Percentiles rank a stretch among this genome's conserved stretches.
Conservation (phyloP, 2,797 vertebrate species). For the Margarornis squamiger region DNA sequence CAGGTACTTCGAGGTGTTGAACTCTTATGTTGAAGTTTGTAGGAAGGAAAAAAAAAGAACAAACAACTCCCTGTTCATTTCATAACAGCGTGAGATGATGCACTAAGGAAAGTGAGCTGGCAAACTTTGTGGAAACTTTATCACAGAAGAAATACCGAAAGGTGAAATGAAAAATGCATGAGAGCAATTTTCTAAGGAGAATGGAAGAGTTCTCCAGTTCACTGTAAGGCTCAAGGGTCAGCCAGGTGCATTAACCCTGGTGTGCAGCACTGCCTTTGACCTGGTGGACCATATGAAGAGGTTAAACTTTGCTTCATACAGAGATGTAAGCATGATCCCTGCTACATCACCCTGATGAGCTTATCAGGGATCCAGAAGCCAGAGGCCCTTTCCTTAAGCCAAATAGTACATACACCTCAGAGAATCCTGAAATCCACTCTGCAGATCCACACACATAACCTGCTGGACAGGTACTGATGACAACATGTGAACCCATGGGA, state of each 20-base stretch:
- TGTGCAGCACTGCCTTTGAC: not conserved
- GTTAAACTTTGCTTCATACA: not conserved
- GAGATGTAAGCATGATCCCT: not conserved
- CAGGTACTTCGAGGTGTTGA: not conserved
- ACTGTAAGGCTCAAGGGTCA: not conserved
- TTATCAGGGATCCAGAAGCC: not conserved
- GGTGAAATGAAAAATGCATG: slow-evolving; percentile 75
- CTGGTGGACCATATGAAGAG: not conserved
- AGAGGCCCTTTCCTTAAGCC: not conserved
- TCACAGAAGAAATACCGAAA: slow-evolving; percentile 49
- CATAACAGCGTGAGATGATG: not conserved
- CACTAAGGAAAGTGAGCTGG: slow-evolving; percentile 45
- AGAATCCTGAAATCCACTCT: not conserved
- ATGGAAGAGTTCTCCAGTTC: not conserved
- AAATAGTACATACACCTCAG: fast-evolving
- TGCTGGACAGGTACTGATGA: not conserved
- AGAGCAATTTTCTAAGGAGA: slow-evolving; percentile 49
- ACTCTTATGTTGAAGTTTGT: not conserved
- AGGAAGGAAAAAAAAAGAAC: not conserved
- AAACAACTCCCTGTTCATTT: not conserved
- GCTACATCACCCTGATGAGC: not conserved
- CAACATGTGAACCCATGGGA: not conserved
- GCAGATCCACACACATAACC: not conserved
- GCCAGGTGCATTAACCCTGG: not conserved
- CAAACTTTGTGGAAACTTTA: slow-evolving; percentile 73